Percentiles rank a stretch among this genome's conserved stretches.
These are phyloP conservation scores for Tiphia femorata DNA, from an alignment of 2,888 invertebrate genomes.

Conservation along the genomic window DNA sequence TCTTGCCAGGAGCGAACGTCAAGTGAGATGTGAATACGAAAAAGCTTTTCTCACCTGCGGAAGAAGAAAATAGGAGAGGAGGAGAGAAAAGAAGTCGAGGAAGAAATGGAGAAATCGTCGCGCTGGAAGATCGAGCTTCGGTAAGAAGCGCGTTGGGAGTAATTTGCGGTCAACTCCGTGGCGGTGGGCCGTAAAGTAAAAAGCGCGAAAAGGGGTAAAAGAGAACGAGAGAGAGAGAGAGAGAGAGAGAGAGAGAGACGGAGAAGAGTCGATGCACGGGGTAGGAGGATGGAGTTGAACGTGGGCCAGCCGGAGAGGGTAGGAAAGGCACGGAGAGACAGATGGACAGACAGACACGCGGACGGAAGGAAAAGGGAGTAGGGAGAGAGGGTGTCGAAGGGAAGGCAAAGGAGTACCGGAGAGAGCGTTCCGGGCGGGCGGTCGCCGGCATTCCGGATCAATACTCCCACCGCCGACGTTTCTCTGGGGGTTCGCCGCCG, in stretches of 20 bases:
- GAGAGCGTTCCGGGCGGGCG: constrained; percentile 55
- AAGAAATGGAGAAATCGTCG: background rate
- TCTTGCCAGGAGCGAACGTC: no score
- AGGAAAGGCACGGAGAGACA: constrained; percentile 15
- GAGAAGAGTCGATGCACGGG: background rate
- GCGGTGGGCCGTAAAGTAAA: constrained; percentile 5
- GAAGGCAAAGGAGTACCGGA: constrained; percentile 48
- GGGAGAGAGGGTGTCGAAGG: background rate
- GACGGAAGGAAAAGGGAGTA: constrained; percentile 46
- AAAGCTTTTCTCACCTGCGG: background rate
- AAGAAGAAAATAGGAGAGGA: background rate
- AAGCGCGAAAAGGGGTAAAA: background rate
- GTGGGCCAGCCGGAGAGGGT: background rate
- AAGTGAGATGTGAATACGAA: no score
- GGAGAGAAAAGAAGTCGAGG: background rate
- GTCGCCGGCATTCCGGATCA: constrained; percentile 66
- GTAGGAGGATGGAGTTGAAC: background rate
- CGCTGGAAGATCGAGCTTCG: no score
- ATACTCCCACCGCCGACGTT: constrained; percentile 57
- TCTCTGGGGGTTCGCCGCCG: constrained; percentile 10
- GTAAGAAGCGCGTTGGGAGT: no score
- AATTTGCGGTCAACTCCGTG: constrained; percentile 28
- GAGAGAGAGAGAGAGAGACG: constrained; percentile 1
- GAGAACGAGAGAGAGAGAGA: background rate
- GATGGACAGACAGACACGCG: constrained; percentile 20